phyloP scores from a whole-genome alignment of 2,113 vertebrate genomes.

The Puma concolor region DNA sequence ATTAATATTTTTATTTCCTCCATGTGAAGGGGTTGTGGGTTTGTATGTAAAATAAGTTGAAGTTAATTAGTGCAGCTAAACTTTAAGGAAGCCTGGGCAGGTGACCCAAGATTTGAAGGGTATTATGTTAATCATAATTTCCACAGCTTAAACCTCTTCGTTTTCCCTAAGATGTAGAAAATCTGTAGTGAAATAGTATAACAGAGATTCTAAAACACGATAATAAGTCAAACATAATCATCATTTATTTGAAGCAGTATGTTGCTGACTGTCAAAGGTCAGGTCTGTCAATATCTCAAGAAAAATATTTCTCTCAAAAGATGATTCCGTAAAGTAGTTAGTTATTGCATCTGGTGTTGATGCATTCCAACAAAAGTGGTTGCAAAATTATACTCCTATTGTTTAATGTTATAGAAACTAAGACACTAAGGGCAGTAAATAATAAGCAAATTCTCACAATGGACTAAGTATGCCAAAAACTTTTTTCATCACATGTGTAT shows the following conservation, averaged over 20 bases:
- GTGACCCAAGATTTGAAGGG: conserved; percentile 45
- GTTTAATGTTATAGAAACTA: neutral
- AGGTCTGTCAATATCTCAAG: conserved; percentile 23
- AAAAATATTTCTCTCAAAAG: conserved; percentile 41
- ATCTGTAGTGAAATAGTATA: neutral
- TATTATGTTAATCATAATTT: conserved; percentile 55
- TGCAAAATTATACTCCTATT: neutral
- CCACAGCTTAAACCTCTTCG: neutral
- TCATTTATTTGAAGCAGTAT: conserved; percentile 53
- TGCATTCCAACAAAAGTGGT: neutral
- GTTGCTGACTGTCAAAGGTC: conserved; percentile 43
- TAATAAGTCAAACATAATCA: conserved; percentile 51
- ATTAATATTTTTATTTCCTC: conserved; percentile 64
- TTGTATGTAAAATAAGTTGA: conserved; percentile 66
- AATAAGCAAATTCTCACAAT: neutral
- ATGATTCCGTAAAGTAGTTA: neutral
- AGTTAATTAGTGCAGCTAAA: conserved; percentile 64
- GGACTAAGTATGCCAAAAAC: neutral
- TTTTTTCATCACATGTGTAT: neutral
- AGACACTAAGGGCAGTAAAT: neutral
- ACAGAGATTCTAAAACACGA: conserved; percentile 13
- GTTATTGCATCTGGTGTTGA: conserved; percentile 19
- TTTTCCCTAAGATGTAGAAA: conserved; percentile 24
- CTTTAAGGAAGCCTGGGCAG: conserved; percentile 8
- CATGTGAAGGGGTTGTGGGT: conserved; percentile 5